phyloP scores from a whole-genome alignment of 2,113 vertebrate genomes.

The Myanophis thanlyinensis region DNA sequence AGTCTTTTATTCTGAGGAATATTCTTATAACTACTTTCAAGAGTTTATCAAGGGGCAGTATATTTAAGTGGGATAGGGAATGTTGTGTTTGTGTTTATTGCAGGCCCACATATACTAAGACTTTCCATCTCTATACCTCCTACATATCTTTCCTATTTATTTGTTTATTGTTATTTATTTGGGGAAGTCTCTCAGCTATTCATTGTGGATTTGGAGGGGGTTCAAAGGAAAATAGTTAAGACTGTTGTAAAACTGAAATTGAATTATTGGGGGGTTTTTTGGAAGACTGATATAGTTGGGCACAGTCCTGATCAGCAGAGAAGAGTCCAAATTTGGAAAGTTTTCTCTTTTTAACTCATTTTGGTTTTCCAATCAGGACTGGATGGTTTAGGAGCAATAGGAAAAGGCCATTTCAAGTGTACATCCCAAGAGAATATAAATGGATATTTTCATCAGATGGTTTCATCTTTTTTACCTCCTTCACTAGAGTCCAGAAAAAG shows the following conservation, averaged over 20 bases:
- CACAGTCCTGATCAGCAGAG: not conserved
- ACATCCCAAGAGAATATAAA: not conserved
- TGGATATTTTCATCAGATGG: not conserved
- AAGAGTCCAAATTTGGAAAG: not conserved
- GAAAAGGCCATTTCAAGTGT: not conserved
- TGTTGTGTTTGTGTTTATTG: not conserved
- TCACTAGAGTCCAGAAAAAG: not conserved
- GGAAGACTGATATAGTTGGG: not conserved
- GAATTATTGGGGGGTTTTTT: not conserved
- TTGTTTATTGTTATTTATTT: not conserved
- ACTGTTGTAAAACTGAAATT: not conserved
- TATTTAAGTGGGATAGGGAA: not conserved
- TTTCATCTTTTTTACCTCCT: not conserved
- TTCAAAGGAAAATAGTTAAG: not conserved
- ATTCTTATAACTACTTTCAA: not conserved
- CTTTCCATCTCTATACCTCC: not conserved
- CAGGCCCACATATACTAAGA: not conserved
- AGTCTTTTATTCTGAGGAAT: not conserved
- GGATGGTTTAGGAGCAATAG: not conserved
- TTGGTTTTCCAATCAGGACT: not conserved
- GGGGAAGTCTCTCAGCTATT: not conserved
- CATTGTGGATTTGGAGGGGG: not conserved
- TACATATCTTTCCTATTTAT: not conserved
- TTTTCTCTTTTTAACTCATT: not conserved
- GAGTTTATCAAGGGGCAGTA: not conserved